Evolutionary conservation across 2,113 vertebrate genomes (phyloP), one percentile per base, ranked within the genome.

Genomic region (Morone chrysops): DNA sequence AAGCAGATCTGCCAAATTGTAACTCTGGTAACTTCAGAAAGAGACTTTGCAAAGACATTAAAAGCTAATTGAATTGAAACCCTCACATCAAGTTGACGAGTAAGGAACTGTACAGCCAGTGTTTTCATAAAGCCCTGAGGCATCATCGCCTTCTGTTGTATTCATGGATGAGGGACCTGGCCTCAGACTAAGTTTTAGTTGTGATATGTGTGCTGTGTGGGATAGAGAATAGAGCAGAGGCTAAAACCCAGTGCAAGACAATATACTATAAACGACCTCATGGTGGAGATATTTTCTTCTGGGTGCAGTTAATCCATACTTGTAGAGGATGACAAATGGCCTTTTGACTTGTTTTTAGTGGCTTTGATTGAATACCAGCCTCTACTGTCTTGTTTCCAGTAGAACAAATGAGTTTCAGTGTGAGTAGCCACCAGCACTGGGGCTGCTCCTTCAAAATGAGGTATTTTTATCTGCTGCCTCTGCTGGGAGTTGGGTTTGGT

Each of bases 391-490:
- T 82, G 85, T 88, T 88, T 84, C 85, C 78, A 86, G 69, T 80
- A 68, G 70, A 86, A 86, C 71, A 87, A 82, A 91, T 82, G 78
- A 84, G 74, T 80, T 84, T 84, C 61, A 68, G 73, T 38, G 69
- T 41, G 84, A 89, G 72, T 81, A 74, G 80, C 85, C 83, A 80
- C 83, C 70, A 87, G 82, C 63, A 3, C 62, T 40, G 51, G 48
- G 75, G 70, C 54, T 47, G 67, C 70, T 83, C 38, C 82, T 62
- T 82, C 68, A 82, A 53, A 74, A 87, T 83, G 72, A 76, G 78
- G 43, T 70, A 66, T 82, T 91, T 91, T 89, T 91, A 89, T 85
- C 69, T 78, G 54, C 77, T 59, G 77, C 80, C 87, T 91, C 85
- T 84, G 61, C 48, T 72, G 80, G 78, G 75, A 86, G 65, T 73